Percentiles rank a stretch among this genome's conserved stretches.
Evolutionary conservation across 2,888 invertebrate species (phyloP).

Genomic region (Melinopterus prodromus): DNA sequence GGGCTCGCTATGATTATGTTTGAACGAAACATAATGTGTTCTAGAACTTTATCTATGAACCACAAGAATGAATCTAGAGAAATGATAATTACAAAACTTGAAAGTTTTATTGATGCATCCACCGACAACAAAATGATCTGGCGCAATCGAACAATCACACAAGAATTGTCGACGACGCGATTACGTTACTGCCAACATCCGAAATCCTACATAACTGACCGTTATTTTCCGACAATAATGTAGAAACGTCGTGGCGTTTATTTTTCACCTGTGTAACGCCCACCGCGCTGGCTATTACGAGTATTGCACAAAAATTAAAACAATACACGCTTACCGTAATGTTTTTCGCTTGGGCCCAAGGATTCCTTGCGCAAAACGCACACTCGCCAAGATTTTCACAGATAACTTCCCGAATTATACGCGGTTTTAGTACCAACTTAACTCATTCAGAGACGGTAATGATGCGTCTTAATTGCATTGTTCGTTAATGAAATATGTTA

Average conservation of each 20-base stretch:
- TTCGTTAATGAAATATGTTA: not conserved
- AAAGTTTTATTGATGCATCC: not conserved
- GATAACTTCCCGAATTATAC: conserved; percentile 18
- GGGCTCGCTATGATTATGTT: no score
- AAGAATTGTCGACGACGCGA: not conserved
- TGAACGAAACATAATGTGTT: no score
- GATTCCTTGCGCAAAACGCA: conserved; percentile 46
- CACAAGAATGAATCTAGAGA: no score
- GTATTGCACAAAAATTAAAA: conserved; percentile 35
- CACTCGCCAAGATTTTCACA: conserved; percentile 17
- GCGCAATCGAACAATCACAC: not conserved
- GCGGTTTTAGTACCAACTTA: not conserved
- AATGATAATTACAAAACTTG: no score
- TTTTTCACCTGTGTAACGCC: not conserved
- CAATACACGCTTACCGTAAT: conserved; percentile 43
- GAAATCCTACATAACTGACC: not conserved
- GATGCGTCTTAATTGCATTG: not conserved
- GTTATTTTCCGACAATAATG: not conserved
- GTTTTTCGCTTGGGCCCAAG: conserved; percentile 44
- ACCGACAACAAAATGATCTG: not conserved
- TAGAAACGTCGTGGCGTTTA: not conserved
- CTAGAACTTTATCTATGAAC: no score
- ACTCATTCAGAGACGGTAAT: not conserved
- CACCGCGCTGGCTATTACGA: conserved; percentile 12
- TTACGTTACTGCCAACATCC: not conserved